Evolutionary conservation across 2,113 vertebrate genomes (phyloP).

Genomic region (Lasiurus cinereus): DNA sequence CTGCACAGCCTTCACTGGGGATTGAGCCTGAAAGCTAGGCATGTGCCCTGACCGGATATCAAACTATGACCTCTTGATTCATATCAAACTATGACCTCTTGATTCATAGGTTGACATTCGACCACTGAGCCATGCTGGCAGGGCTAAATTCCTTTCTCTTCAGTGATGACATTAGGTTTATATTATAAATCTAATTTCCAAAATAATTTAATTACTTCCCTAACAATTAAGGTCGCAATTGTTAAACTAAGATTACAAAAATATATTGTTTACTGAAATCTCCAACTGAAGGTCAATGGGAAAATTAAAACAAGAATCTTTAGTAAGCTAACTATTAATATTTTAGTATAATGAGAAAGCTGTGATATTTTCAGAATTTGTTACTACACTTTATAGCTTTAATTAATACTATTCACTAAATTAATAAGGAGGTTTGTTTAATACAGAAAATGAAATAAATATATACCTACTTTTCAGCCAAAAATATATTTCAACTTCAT

Average conservation of each 20-base stretch:
- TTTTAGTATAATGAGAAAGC: conserved; percentile 45
- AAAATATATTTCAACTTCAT: background rate
- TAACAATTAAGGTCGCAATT: conserved; percentile 65
- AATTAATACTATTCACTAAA: background rate
- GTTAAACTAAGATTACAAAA: conserved; percentile 67
- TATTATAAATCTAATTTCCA: conserved; percentile 41
- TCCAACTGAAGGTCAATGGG: conserved; percentile 63
- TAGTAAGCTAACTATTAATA: conserved; percentile 71
- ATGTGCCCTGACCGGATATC: too few relatives aligned
- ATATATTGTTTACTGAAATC: conserved; percentile 64
- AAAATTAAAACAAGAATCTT: conserved; percentile 68
- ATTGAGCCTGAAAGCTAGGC: too few relatives aligned
- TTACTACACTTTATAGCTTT: background rate
- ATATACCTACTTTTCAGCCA: background rate
- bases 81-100: too few relatives aligned
- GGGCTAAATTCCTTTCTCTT: background rate
- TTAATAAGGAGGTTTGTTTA: background rate
- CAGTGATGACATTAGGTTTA: background rate
- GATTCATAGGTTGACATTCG: too few relatives aligned
- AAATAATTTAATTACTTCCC: conserved; percentile 59
- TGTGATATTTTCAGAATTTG: conserved; percentile 11
- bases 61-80: too few relatives aligned
- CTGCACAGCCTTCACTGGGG: too few relatives aligned
- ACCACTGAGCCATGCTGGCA: too few relatives aligned
- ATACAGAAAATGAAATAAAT: background rate